Percentiles rank a stretch among this genome's conserved stretches.
Evolutionary conservation across 2,797 vertebrate species (phyloP).

Genomic region (Neopelma chrysocephalum): DNA sequence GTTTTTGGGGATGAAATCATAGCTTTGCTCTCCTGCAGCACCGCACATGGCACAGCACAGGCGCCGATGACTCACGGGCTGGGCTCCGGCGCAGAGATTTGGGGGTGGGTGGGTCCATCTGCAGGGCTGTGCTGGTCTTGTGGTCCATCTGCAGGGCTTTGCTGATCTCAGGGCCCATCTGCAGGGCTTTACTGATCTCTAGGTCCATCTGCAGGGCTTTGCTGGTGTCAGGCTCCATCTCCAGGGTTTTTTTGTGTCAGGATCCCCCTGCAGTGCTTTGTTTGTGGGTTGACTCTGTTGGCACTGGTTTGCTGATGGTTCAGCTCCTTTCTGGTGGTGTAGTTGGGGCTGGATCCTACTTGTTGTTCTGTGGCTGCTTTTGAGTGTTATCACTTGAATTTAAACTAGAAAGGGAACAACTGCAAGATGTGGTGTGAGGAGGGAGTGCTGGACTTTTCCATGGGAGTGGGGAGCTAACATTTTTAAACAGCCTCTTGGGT

Average conservation of each 20-base stretch:
- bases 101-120: conserved; percentile 32
- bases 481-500: neutral
- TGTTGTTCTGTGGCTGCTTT: neutral
- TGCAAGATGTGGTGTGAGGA: neutral
- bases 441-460: neutral
- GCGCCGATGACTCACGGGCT: neutral
- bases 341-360: neutral
- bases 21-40: conserved; percentile 12
- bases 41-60: neutral
- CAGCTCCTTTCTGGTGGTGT: neutral
- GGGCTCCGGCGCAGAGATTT: neutral
- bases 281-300: neutral
- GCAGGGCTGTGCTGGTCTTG: neutral
- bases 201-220: neutral
- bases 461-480: neutral
- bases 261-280: neutral
- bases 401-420: neutral
- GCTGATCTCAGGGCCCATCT: no score
- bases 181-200: neutral
- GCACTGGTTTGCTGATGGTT: neutral
- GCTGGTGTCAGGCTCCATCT: neutral
- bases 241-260: neutral
- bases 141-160: neutral
- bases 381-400: neutral
- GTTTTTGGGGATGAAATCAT: conserved; percentile 47